A percentile compares a stretch with the other conserved stretches of the same genome.
phyloP scores from a whole-genome alignment of 2,888 invertebrate species.

The Drosophila ezoana region DNA sequence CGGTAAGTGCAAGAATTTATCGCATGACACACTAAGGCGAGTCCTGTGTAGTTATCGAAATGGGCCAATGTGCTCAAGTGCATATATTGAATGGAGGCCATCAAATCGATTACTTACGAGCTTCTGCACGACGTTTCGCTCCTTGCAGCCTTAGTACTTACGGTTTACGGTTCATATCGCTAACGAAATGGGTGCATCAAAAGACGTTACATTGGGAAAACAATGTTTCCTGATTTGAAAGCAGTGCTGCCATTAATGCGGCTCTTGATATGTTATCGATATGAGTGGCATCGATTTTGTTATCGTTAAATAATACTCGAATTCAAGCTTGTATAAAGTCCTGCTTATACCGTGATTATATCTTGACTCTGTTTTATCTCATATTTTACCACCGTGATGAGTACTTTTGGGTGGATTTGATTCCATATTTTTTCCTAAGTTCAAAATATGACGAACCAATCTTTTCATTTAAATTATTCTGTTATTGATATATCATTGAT shows the following conservation, averaged over 20 bases:
- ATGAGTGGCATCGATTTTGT: neutral
- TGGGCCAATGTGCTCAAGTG: constrained; percentile 55
- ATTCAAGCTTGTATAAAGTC: too few species aligned
- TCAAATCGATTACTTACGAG: constrained; percentile 58
- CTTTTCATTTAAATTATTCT: too few species aligned
- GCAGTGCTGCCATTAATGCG: neutral
- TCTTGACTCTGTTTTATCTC: too few species aligned
- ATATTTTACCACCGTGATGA: too few species aligned
- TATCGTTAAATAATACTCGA: neutral
- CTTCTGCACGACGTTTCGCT: neutral
- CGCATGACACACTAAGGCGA: constrained; percentile 69
- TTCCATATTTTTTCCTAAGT: too few species aligned
- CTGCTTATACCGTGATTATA: too few species aligned
- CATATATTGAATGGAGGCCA: constrained; percentile 31
- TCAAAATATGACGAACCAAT: too few species aligned
- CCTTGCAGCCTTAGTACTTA: constrained; percentile 36
- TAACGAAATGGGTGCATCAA: constrained; percentile 15
- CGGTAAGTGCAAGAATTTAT: constrained; percentile 65
- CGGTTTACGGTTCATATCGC: constrained; percentile 30
- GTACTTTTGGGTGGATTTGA: too few species aligned
- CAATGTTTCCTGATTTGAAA: constrained; percentile 24
- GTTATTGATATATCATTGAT: too few species aligned
- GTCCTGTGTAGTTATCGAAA: constrained; percentile 55
- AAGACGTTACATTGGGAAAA: constrained; percentile 14
- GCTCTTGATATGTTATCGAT: constrained; percentile 2